These are phyloP conservation scores for Seira ritae DNA, from an alignment of 2,888 invertebrate species.

Conservation along the genomic window DNA sequence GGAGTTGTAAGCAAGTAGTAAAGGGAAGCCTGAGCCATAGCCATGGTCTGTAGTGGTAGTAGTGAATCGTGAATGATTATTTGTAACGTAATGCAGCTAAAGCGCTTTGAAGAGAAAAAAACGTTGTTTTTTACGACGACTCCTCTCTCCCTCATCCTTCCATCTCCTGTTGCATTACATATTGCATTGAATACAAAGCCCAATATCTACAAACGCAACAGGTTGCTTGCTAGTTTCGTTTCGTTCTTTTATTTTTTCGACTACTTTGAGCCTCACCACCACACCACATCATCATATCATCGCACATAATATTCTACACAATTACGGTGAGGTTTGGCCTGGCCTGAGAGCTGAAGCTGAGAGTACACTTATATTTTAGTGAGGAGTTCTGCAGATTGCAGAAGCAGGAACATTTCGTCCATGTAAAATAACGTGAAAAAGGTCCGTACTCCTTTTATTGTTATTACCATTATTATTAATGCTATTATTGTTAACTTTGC, in stretches of 20 bases:
- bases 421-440: constrained; percentile 1
- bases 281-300: background rate
- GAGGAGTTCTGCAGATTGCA: background rate
- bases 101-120: background rate
- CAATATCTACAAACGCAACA: constrained; percentile 3
- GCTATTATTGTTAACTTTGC: background rate
- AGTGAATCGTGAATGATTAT: no score
- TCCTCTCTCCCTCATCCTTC: background rate
- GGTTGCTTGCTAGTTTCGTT: background rate
- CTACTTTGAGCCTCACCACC: background rate
- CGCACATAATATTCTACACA: background rate
- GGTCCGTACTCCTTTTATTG: constrained; percentile 11
- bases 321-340: background rate
- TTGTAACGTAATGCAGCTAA: no score
- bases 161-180: background rate
- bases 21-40: no score
- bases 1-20: no score
- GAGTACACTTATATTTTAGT: no score
- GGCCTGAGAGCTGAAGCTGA: no score
- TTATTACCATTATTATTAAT: constrained; percentile 6
- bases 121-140: background rate
- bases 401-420: constrained; percentile 13
- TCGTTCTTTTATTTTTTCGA: constrained; percentile 3
- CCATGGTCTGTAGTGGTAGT: no score
- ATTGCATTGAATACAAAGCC: background rate